These are phyloP conservation scores for Glandiceps talaboti DNA, from an alignment of 53 echinoderm and acorn worm genomes.

Conservation along the genomic window DNA sequence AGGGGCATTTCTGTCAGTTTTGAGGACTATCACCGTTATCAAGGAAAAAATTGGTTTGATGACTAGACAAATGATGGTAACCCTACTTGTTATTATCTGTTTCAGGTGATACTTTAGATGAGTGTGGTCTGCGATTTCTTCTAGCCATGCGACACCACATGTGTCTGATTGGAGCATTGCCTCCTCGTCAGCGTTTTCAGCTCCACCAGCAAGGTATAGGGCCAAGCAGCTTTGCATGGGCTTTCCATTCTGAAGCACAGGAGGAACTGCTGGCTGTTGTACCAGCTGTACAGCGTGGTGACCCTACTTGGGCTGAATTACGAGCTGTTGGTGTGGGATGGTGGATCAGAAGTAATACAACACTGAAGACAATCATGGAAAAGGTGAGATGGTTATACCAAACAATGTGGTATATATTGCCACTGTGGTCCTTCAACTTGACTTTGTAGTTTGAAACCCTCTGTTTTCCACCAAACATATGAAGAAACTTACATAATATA, in stretches of 20 bases:
- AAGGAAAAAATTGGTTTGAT: too few relatives aligned
- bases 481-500: too few relatives aligned
- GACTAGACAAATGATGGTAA: too few relatives aligned
- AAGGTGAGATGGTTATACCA: conserved; percentile 67
- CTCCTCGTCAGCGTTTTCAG: conserved; percentile 62
- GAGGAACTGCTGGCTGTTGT: conserved; percentile 72
- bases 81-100: too few relatives aligned
- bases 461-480: too few relatives aligned
- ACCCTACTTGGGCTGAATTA: conserved; percentile 90
- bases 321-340: conserved; percentile 94
- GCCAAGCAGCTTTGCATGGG: conserved; percentile 92
- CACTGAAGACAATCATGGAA: conserved; percentile 79
- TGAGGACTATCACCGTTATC: too few relatives aligned
- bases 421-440: too few relatives aligned
- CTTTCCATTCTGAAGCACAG: conserved; percentile 97
- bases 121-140: conserved; percentile 82
- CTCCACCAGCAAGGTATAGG: conserved; percentile 70
- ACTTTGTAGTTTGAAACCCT: too few relatives aligned
- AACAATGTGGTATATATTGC: too few relatives aligned
- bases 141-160: conserved; percentile 86
- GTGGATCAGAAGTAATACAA: conserved; percentile 96
- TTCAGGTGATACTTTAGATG: conserved; percentile 89
- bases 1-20: too few relatives aligned
- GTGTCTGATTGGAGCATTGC: conserved; percentile 61
- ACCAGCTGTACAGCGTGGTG: conserved; percentile 81